Evolutionary conservation across 2,888 invertebrate genomes (phyloP), one percentile per base, ranked within the genome.

Genomic region (Tetheella fluctuosa): DNA sequence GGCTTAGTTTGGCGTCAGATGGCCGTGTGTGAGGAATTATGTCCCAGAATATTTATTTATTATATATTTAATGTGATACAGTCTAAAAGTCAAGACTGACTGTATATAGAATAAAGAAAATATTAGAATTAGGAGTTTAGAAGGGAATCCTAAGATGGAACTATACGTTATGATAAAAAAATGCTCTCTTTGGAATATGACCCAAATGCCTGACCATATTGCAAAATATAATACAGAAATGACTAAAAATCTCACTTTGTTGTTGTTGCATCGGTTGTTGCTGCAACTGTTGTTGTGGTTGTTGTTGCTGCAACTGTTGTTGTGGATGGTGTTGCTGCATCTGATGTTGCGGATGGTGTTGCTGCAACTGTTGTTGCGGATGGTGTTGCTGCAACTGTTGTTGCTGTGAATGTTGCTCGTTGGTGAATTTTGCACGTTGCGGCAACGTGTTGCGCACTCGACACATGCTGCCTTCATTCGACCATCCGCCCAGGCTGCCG

Each of bases 401-500:
- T 59, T 85, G 86, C 53, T 85, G 88, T 60, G 83, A 80, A 60
- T 88, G 90, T 55, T 89, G 90, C 57, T 91, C 91, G 71, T 93
- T 93, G 63, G 91, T 92, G 74, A 90, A 89, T 83, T 93, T 93
- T 73, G 89, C 89, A 4, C 92, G 81, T 59, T 86, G 90, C 59
- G 91, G 89, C 64, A 93, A 65, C 0, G 90, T 76, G 76, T 93
- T 93, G 48, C 91, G 86, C 12, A 92, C 91, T 20, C 92, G 89
- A 64, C 91, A 91, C 67, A 91, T 80, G 74, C 92, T 91, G 62
- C 89, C 91, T 15, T 93, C 92, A 66, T 87, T 89, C 0, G 92
- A 92, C 92, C 92, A 92, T 0, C 88, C 91, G 7, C 90, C 90
- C 74, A 88, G 73, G 65, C 91, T 90, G 52, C 90, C 91, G 3